phyloP scores from a whole-genome alignment of 2,797 vertebrate species.

The Sylvilagus floridanus region DNA sequence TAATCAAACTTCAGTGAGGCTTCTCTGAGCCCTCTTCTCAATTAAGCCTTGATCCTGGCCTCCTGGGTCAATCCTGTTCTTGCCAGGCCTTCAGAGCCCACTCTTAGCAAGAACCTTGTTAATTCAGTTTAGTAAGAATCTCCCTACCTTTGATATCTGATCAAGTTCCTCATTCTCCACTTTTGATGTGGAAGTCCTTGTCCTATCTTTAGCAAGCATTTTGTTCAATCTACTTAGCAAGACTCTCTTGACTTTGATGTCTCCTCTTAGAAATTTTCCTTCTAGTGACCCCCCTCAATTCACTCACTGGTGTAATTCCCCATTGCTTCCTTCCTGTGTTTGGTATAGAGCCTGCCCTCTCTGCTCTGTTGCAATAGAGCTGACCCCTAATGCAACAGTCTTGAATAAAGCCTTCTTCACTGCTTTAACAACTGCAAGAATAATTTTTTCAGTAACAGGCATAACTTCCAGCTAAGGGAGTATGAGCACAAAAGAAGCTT shows the following conservation, averaged over 20 bases:
- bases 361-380: not conserved
- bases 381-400: not conserved
- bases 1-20: not conserved
- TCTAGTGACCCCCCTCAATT: not conserved
- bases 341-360: not conserved
- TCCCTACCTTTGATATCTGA: not conserved
- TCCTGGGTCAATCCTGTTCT: not conserved
- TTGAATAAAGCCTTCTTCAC: constrained; percentile 26
- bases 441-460: not conserved
- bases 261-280: constrained; percentile 23
- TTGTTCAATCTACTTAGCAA: constrained; percentile 7
- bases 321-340: not conserved
- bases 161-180: not conserved
- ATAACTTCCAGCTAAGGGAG: not conserved
- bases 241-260: not conserved
- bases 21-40: not conserved
- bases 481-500: not conserved
- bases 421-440: not conserved
- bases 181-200: not conserved
- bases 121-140: not conserved
- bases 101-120: not conserved
- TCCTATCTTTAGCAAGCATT: not conserved
- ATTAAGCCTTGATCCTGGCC: not conserved
- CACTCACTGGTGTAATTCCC: not conserved
- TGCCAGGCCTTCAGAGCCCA: not conserved